phyloP scores from a whole-genome alignment of 2,797 vertebrate genomes.

The Sylvia borin region DNA sequence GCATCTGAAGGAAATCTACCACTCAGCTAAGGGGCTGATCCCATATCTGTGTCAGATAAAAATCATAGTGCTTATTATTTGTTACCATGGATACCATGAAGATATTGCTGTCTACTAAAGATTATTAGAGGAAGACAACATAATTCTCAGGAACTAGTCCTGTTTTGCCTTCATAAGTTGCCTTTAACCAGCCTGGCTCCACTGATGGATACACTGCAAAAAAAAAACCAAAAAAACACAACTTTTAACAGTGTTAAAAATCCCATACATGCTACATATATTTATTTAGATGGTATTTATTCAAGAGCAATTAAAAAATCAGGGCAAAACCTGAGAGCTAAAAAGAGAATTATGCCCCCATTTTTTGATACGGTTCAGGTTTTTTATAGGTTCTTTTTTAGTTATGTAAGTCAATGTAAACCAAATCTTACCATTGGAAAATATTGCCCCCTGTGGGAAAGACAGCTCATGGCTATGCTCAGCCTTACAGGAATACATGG shows the following conservation, averaged over 20 bases:
- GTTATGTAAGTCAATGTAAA: conserved; percentile 28
- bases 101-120: conserved; percentile 76
- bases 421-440: conserved; percentile 88
- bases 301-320: neutral
- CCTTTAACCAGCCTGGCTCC: conserved; percentile 96
- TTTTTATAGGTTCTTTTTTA: neutral
- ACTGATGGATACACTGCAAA: conserved; percentile 89
- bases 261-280: neutral
- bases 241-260: neutral
- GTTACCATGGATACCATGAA: conserved; percentile 96
- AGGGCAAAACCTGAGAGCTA: neutral
- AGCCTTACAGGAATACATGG: conserved; percentile 94
- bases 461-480: conserved; percentile 95
- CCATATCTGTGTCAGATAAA: conserved; percentile 81
- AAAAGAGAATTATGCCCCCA: neutral
- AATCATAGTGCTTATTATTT: conserved; percentile 76
- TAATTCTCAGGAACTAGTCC: conserved; percentile 96
- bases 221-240: neutral
- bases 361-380: conserved; percentile 25
- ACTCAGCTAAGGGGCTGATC: conserved; percentile 65
- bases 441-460: conserved; percentile 93
- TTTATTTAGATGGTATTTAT: neutral
- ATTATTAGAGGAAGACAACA: conserved; percentile 88
- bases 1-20: conserved; percentile 66
- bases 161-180: conserved; percentile 92